Percentiles rank a stretch among this genome's conserved stretches.
Evolutionary conservation across 2,888 invertebrate species (phyloP).

Genomic region (Nysson spinosus): DNA sequence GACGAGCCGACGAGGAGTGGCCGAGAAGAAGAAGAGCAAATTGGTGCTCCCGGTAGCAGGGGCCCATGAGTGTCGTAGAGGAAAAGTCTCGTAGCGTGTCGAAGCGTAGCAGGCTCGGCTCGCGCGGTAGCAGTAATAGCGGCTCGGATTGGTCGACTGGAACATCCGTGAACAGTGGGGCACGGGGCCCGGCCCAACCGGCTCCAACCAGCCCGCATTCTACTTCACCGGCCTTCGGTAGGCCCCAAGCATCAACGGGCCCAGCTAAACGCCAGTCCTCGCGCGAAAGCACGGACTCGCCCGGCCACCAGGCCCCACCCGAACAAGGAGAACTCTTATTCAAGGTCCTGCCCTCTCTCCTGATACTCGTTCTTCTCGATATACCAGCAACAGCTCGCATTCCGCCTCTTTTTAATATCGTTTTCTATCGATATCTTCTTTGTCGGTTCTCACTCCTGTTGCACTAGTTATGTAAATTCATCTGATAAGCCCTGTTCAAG

Average conservation of each 20-base stretch:
- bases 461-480: no score
- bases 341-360: conserved; percentile 76
- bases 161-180: conserved; percentile 27
- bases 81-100: conserved; percentile 62
- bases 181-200: conserved; percentile 57
- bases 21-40: conserved; percentile 81
- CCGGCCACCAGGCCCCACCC: conserved; percentile 73
- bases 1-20: conserved; percentile 78
- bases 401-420: no score
- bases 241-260: conserved; percentile 70
- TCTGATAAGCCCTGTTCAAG: no score
- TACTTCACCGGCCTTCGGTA: conserved; percentile 75
- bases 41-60: conserved; percentile 81
- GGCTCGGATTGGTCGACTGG: conserved; percentile 52
- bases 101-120: conserved; percentile 62
- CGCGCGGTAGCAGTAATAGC: conserved; percentile 58
- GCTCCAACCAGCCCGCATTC: conserved; percentile 56
- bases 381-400: neutral
- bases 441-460: no score
- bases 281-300: conserved; percentile 73
- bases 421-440: no score
- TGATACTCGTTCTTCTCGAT: conserved; percentile 39
- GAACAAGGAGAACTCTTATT: conserved; percentile 81
- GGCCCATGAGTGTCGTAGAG: conserved; percentile 79
- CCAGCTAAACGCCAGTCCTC: conserved; percentile 64